Percentiles rank a stretch among this genome's conserved stretches.
Evolutionary conservation across 2,888 invertebrate genomes (phyloP).

Genomic region (Rotaria sp.): DNA sequence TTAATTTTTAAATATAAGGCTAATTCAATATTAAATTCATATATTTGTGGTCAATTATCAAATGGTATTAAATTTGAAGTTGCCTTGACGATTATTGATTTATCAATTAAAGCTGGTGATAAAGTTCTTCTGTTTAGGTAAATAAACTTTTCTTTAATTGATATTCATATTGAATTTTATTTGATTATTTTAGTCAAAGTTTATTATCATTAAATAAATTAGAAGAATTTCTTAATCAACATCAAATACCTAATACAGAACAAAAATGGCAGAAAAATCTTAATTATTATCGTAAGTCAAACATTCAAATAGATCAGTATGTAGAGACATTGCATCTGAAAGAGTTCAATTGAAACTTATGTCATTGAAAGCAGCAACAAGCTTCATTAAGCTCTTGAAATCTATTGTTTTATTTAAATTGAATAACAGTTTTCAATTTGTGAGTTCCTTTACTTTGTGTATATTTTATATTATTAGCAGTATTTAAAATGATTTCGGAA

Average conservation of each 20-base stretch:
- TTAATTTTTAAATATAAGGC: slow-evolving; percentile 51
- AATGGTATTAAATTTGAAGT: slow-evolving; percentile 90
- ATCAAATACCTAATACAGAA: slow-evolving; percentile 58
- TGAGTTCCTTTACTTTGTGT: too few species aligned
- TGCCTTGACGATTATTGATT: slow-evolving; percentile 79
- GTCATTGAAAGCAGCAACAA: background rate
- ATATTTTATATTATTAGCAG: too few species aligned
- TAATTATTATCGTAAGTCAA: slow-evolving; percentile 77
- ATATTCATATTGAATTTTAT: background rate
- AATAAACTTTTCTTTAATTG: background rate
- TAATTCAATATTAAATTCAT: slow-evolving; percentile 58
- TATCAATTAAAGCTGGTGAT: slow-evolving; percentile 78
- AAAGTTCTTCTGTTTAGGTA: slow-evolving; percentile 74
- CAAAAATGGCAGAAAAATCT: slow-evolving; percentile 73
- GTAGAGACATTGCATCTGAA: too few species aligned
- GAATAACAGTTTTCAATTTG: background rate
- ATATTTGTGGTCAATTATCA: slow-evolving; percentile 77
- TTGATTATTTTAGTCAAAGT: slow-evolving; percentile 68
- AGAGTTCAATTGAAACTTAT: background rate
- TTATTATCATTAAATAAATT: slow-evolving; percentile 86
- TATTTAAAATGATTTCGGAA: too few species aligned
- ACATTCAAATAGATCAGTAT: background rate
- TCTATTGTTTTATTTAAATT: too few species aligned
- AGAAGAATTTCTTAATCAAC: slow-evolving; percentile 78
- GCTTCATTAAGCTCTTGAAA: too few species aligned